Conservation (phyloP, 1,140 invertebrate genomes). For the Pachyrhynchus sulphureomaculatus region DNA sequence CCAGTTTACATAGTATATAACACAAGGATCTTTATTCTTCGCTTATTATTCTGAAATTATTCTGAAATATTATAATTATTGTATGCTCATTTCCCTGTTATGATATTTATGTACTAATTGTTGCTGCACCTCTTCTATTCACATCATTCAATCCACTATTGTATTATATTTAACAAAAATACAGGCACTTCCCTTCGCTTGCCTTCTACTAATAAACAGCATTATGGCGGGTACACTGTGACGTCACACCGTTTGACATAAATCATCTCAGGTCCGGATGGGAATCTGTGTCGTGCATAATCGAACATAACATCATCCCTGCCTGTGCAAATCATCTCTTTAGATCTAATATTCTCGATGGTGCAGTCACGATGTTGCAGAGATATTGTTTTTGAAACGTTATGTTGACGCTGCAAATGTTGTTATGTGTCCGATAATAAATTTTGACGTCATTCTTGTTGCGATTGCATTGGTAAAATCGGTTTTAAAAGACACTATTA, state of each 20-base stretch:
- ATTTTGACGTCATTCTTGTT: slow-evolving; percentile 24
- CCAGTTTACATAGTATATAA: too few species aligned
- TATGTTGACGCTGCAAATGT: slow-evolving; percentile 13
- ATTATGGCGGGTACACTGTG: neutral
- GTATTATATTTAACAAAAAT: neutral
- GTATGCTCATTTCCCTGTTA: too few species aligned
- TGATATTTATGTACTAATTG: too few species aligned
- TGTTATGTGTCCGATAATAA: slow-evolving; percentile 19
- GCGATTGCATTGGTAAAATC: slow-evolving; percentile 5
- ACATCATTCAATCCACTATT: too few species aligned
- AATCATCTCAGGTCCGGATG: slow-evolving; percentile 14
- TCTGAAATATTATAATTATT: too few species aligned
- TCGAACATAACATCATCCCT: slow-evolving; percentile 19
- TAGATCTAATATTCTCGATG: slow-evolving; percentile 14
- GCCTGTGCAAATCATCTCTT: slow-evolving; percentile 17
- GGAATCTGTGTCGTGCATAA: slow-evolving; percentile 24
- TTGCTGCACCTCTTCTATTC: too few species aligned
- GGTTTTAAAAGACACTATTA: slow-evolving; percentile 11
- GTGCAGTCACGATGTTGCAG: slow-evolving; percentile 23
- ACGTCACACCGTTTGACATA: slow-evolving; percentile 7
- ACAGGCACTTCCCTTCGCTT: neutral
- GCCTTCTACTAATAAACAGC: neutral
- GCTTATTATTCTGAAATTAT: too few species aligned
- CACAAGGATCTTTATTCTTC: too few species aligned
- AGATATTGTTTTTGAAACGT: slow-evolving; percentile 25